Percentiles rank a stretch among this genome's conserved stretches.
phyloP scores from a whole-genome alignment of 2,113 vertebrate genomes.

The Scatophagus argus region DNA sequence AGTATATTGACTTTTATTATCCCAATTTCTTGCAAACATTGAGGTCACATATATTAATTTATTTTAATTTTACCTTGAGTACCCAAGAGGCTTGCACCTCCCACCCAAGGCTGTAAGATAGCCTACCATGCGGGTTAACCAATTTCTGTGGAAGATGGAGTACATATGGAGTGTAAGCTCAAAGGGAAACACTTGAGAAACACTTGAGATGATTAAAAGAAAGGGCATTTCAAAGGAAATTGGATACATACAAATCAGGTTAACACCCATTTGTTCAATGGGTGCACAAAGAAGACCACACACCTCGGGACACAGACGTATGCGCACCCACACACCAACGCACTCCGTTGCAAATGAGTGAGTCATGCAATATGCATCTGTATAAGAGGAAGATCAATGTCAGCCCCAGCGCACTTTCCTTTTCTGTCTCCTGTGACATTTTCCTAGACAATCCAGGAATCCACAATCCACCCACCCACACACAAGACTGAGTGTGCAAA shows the following conservation, averaged over 20 bases:
- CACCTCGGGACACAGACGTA: background rate
- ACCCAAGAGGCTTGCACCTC: background rate
- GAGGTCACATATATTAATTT: background rate
- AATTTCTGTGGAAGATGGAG: slow-evolving; percentile 13
- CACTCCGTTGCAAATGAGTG: slow-evolving; percentile 12
- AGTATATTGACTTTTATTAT: background rate
- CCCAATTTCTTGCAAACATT: background rate
- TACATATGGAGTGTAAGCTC: background rate
- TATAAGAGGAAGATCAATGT: slow-evolving; percentile 49
- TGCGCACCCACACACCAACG: slow-evolving; percentile 7
- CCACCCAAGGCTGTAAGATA: background rate
- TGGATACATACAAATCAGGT: slow-evolving; percentile 9
- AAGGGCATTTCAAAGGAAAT: slow-evolving; percentile 6
- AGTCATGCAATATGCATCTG: slow-evolving; percentile 22
- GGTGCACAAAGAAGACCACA: background rate
- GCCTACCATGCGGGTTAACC: background rate
- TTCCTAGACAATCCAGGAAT: slow-evolving; percentile 30
- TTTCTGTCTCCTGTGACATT: slow-evolving; percentile 38
- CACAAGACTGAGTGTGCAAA: background rate
- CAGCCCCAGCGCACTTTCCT: background rate
- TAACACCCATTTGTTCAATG: background rate
- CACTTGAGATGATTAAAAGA: slow-evolving; percentile 44
- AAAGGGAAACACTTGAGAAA: too few relatives aligned
- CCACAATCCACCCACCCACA: slow-evolving; percentile 20
- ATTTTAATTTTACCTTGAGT: background rate